phyloP scores from a whole-genome alignment of 2,888 invertebrate genomes.

The Parasteatoda lunata region DNA sequence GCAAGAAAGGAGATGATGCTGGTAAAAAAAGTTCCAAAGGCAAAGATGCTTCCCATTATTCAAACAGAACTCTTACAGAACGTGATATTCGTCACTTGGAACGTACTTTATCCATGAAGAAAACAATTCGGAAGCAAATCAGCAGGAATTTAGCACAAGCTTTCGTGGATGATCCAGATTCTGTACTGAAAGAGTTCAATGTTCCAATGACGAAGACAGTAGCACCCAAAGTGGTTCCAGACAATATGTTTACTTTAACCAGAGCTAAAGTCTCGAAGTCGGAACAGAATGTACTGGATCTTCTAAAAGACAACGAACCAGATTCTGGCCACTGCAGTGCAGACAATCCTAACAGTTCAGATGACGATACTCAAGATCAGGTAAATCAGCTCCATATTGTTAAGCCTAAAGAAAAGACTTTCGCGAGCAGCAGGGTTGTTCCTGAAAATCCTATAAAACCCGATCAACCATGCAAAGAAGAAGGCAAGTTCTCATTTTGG shows the following conservation, averaged over 20 bases:
- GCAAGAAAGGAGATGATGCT: conserved; percentile 26
- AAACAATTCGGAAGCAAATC: conserved; percentile 88
- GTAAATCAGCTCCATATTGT: conserved; percentile 11
- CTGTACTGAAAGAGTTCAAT: conserved; percentile 14
- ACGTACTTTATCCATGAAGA: conserved; percentile 89
- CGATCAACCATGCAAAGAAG: conserved; percentile 39
- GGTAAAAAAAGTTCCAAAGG: conserved; percentile 23
- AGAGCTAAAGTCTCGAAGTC: conserved; percentile 59
- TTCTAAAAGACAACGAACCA: conserved; percentile 61
- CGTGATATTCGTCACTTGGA: conserved; percentile 82
- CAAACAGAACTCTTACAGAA: conserved; percentile 69
- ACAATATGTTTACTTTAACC: conserved; percentile 50
- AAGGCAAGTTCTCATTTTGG: conserved; percentile 63
- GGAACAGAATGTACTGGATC: conserved; percentile 67
- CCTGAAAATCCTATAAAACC: conserved; percentile 19
- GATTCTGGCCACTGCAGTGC: conserved; percentile 66
- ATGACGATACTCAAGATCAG: conserved; percentile 56
- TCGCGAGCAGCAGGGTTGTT: neutral
- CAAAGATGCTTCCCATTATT: conserved; percentile 49
- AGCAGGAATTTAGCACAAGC: conserved; percentile 86
- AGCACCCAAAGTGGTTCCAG: conserved; percentile 4
- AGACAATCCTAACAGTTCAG: conserved; percentile 62
- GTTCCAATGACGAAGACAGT: neutral
- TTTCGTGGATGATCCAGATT: conserved; percentile 65
- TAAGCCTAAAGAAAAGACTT: conserved; percentile 13